These are phyloP conservation scores for Peromyscus eremicus DNA, from an alignment of 2,797 vertebrate species.

Conservation along the genomic window DNA sequence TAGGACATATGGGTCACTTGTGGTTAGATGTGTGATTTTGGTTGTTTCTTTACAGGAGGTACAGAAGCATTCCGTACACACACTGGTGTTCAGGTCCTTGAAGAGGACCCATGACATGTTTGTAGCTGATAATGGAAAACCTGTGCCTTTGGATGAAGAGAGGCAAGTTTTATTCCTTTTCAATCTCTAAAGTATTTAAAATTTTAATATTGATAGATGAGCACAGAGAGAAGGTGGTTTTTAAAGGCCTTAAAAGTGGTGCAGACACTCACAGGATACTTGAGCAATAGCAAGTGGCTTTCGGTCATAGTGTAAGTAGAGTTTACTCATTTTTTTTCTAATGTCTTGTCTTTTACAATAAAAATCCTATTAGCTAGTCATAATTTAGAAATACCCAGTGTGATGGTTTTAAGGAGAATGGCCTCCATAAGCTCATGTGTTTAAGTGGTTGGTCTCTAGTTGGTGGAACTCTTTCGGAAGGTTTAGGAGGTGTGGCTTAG, in stretches of 20 bases:
- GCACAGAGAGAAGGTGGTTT: not conserved
- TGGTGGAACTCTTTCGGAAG: not conserved
- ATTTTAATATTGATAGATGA: not conserved
- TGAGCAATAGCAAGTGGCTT: not conserved
- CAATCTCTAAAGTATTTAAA: not conserved
- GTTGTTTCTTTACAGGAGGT: constrained; percentile 92
- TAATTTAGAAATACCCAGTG: constrained; percentile 52
- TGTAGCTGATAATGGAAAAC: constrained; percentile 97
- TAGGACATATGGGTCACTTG: not conserved
- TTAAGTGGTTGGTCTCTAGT: not conserved
- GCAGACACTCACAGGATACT: not conserved
- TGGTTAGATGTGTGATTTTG: not conserved
- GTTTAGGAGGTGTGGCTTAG: not conserved
- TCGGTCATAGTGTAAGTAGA: constrained; percentile 37
- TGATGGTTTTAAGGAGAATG: not conserved
- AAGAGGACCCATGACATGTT: constrained; percentile 99
- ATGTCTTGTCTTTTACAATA: constrained; percentile 51
- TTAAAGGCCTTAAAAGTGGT: not conserved
- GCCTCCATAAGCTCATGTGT: not conserved
- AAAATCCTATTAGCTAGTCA: constrained; percentile 49
- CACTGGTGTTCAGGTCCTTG: constrained; percentile 97
- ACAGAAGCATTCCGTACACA: constrained; percentile 99
- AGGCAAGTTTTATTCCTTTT: constrained; percentile 88
- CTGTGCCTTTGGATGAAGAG: constrained; percentile 93
- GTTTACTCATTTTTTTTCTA: not conserved